Evolutionary conservation across 2,888 invertebrate genomes (phyloP).

Genomic region (Drosophila buzzatii): DNA sequence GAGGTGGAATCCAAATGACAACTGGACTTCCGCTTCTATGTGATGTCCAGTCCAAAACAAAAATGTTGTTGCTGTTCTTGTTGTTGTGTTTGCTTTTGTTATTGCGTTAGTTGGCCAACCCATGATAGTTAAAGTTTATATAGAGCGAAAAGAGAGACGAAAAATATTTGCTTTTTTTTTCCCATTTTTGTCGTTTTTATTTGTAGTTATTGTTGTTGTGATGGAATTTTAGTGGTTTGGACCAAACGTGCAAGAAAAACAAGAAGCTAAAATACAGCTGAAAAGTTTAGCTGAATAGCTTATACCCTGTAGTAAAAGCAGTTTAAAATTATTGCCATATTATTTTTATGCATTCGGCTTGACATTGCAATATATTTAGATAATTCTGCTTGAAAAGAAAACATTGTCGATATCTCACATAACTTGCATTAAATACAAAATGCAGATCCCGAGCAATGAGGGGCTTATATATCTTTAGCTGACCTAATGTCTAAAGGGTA

Average conservation of each 20-base stretch:
- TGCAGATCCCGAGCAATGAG: not conserved
- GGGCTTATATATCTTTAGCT: not conserved
- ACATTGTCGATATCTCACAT: too few relatives aligned
- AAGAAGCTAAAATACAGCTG: not conserved
- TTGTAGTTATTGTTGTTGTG: slow-evolving; percentile 38
- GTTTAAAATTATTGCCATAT: not conserved
- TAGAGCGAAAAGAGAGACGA: slow-evolving; percentile 25
- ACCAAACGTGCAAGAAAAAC: slow-evolving; percentile 54
- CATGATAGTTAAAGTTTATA: slow-evolving; percentile 47
- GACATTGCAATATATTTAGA: too few relatives aligned
- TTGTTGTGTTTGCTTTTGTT: slow-evolving; percentile 20
- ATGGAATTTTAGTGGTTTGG: slow-evolving; percentile 67
- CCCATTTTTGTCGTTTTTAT: slow-evolving; percentile 40
- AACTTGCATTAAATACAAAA: too few relatives aligned
- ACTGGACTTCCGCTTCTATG: slow-evolving; percentile 4
- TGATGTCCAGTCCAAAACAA: slow-evolving; percentile 4
- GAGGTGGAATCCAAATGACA: slow-evolving; percentile 13
- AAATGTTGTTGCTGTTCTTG: slow-evolving; percentile 2
- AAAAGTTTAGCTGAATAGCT: not conserved
- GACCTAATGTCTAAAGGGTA: slow-evolving; percentile 17
- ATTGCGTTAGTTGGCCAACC: slow-evolving; percentile 32
- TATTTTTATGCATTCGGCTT: too few relatives aligned
- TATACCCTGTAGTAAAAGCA: slow-evolving; percentile 8
- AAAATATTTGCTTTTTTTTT: slow-evolving; percentile 34
- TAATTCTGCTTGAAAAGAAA: too few relatives aligned